phyloP scores from a whole-genome alignment of 2,113 vertebrate species.

The Pitta sordida region DNA sequence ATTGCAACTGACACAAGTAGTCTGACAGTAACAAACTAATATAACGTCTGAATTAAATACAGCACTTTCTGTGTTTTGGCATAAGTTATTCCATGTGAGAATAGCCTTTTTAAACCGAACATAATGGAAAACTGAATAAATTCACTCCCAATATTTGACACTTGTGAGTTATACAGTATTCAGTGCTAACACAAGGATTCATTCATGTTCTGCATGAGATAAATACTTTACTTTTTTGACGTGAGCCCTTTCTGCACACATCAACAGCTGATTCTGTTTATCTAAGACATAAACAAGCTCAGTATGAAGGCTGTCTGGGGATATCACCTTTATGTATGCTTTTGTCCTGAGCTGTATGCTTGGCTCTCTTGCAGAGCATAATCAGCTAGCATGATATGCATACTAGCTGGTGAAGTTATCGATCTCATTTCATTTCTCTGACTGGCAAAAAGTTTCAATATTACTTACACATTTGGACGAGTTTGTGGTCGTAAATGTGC shows the following conservation, averaged over 20 bases:
- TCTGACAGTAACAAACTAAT: slow-evolving; percentile 5
- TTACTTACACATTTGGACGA: slow-evolving; percentile 94
- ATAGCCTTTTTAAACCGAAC: not conserved
- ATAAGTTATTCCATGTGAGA: not conserved
- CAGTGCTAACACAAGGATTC: not conserved
- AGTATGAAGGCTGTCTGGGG: not conserved
- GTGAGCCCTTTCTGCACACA: not conserved
- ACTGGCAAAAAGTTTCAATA: not conserved
- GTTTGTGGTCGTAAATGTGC: slow-evolving; percentile 77
- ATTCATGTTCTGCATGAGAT: not conserved
- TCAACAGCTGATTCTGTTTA: not conserved
- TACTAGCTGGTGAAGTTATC: not conserved
- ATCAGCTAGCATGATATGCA: not conserved
- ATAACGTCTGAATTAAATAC: not conserved
- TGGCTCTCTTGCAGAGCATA: not conserved
- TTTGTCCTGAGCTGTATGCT: not conserved
- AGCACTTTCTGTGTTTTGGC: not conserved
- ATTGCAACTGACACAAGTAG: not conserved
- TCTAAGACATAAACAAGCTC: not conserved
- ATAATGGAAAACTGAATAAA: slow-evolving; percentile 1
- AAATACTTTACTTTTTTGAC: not conserved
- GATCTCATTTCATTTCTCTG: not conserved
- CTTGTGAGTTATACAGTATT: not conserved
- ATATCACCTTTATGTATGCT: not conserved
- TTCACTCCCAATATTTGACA: not conserved